phyloP scores from a whole-genome alignment of 2,888 invertebrate genomes.

The Aplocera efformata region DNA sequence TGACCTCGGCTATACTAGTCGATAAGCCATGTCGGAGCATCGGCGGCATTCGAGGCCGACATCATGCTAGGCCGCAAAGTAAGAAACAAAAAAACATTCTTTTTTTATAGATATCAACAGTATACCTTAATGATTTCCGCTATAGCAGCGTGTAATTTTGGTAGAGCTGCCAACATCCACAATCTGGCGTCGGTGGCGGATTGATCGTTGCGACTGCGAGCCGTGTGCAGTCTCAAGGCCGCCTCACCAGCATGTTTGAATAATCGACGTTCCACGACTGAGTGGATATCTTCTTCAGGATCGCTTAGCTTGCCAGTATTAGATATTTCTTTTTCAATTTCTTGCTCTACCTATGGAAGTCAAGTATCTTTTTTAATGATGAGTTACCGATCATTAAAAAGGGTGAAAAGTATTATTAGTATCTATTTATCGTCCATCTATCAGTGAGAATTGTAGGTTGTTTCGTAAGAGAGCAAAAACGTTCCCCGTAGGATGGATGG shows the following conservation, averaged over 20 bases:
- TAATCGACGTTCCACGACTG: conserved; percentile 89
- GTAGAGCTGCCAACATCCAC: conserved; percentile 84
- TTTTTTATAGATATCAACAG: neutral
- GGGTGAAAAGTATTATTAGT: no score
- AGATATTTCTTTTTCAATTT: conserved; percentile 83
- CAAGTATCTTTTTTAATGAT: no score
- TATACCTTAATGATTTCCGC: conserved; percentile 49
- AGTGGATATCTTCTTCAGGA: conserved; percentile 91
- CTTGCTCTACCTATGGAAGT: conserved; percentile 77
- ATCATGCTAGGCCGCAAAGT: no score
- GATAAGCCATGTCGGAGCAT: no score
- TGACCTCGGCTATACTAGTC: no score
- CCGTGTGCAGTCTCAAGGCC: conserved; percentile 88
- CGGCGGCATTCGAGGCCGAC: no score
- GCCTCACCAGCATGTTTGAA: conserved; percentile 79
- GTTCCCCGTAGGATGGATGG: no score
- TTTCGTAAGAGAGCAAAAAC: no score
- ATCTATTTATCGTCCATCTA: no score
- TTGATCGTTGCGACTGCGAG: conserved; percentile 92
- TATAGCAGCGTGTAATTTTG: conserved; percentile 62
- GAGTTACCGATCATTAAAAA: no score
- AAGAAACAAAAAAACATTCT: no score
- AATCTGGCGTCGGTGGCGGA: conserved; percentile 89
- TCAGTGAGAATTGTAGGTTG: no score
- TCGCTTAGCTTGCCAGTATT: conserved; percentile 74